Conservation (phyloP, 2,888 invertebrate species). For the Drosophila meridionalis region DNA sequence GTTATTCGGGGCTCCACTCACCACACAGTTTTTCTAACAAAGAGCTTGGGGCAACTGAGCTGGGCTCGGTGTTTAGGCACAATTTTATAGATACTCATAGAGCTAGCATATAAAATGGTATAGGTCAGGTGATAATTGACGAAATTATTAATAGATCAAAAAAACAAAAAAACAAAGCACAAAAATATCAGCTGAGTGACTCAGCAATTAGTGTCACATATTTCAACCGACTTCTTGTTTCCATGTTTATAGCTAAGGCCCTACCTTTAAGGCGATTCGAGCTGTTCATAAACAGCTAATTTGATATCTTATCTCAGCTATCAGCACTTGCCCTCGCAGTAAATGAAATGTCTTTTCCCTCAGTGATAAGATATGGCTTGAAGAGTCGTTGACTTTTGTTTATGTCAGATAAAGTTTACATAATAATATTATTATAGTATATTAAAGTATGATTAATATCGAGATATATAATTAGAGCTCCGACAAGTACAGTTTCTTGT, state of each 20-base stretch:
- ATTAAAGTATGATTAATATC: neutral
- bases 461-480: neutral
- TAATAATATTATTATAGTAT: neutral
- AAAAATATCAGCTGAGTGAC: neutral
- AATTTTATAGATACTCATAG: neutral
- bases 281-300: neutral
- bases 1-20: conserved; percentile 1
- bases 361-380: conserved; percentile 33
- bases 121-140: conserved; percentile 46
- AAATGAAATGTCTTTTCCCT: conserved; percentile 15
- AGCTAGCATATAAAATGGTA: conserved; percentile 3
- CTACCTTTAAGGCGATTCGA: neutral
- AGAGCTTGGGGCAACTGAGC: conserved; percentile 38
- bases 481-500: conserved; percentile 48
- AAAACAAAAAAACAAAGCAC: neutral
- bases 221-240: neutral
- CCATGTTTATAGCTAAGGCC: neutral
- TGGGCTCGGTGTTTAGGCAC: neutral
- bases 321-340: neutral
- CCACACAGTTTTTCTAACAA: conserved; percentile 17
- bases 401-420: neutral
- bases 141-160: conserved; percentile 7
- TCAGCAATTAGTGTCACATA: neutral
- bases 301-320: conserved; percentile 23
- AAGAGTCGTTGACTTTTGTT: conserved; percentile 27